Base-by-base conservation (phyloP, 1,140 invertebrate genomes). In the Dendroctonus ponderosae region DNA sequence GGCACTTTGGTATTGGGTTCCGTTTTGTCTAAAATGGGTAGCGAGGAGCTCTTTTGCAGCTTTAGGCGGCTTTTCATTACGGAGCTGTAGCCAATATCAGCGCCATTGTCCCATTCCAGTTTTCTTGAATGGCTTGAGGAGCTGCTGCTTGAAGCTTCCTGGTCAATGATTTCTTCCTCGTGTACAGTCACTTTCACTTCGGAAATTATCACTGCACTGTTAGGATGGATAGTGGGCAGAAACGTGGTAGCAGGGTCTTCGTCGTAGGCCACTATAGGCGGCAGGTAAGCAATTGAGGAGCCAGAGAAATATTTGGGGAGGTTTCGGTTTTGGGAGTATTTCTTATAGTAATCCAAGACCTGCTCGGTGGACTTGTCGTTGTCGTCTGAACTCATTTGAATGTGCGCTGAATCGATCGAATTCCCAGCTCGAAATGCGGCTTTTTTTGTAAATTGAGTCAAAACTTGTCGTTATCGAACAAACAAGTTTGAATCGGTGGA, bases 71-170 rank as follows among this genome's bases (percentile, higher is more conserved):
- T 14, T 38, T 56, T 56, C 12, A 42, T 54, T 5, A 37, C 42
- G 2, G 52, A 46, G 48, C 74, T 81, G 78, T 91, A 91, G 5
- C 89, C 89, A 44, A 90, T 88, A 79, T 91, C 89, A 6, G 87
- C 89, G 52, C 88, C 84, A 65, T 86, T 90, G 74, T 90, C 89
- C 89, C 89, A 90, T 79, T 91, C 89, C 4, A 91, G 75, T 67
- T 85, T 86, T 86, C 87, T 41, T 42, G 62, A 64, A 39, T 15
- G 62, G 39, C 62, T 64, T 38, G 44, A 42, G 6, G 41, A 37
- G 6, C 11, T 6, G 12, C 42, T 48, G 85, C 86, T 6, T 85
- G 86, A 9, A 46, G 15, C 12, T 26, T 26, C 26, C 26, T 26
- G 26, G 26, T 26, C 26, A 26, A 26, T 26, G 26, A 3, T 26